Evolutionary conservation across 2,797 vertebrate genomes (phyloP).

Genomic region (Zalophus californianus): DNA sequence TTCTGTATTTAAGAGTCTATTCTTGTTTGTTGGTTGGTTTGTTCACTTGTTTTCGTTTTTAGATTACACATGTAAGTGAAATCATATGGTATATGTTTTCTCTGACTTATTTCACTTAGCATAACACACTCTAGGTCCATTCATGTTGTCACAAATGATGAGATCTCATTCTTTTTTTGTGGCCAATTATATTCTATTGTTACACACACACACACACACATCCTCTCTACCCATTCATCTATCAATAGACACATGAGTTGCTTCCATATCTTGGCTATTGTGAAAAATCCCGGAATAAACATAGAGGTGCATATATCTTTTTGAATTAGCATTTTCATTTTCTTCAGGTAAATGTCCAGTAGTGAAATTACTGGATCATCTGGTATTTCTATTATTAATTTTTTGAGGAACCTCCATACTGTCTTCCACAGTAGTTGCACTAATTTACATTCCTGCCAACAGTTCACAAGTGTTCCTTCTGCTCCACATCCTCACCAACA

Average conservation of each 20-base stretch:
- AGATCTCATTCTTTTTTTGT: neutral
- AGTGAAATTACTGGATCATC: neutral
- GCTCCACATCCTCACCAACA: neutral
- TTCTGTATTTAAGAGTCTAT: neutral
- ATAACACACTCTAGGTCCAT: neutral
- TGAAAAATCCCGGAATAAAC: neutral
- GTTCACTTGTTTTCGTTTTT: neutral
- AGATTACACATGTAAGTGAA: neutral
- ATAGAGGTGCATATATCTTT: neutral
- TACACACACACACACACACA: neutral
- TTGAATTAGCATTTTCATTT: neutral
- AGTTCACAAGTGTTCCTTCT: neutral
- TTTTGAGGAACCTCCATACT: neutral
- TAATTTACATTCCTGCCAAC: neutral
- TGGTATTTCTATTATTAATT: neutral
- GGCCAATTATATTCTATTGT: neutral
- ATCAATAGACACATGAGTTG: neutral
- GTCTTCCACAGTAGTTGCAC: neutral
- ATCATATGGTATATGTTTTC: neutral
- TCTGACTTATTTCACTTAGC: neutral
- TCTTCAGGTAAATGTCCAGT: neutral
- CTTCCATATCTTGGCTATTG: neutral
- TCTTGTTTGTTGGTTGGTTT: neutral
- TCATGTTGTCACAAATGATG: neutral
- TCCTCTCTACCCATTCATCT: neutral